phyloP scores from a whole-genome alignment of 2,797 vertebrate species.

The Catharus ustulatus region DNA sequence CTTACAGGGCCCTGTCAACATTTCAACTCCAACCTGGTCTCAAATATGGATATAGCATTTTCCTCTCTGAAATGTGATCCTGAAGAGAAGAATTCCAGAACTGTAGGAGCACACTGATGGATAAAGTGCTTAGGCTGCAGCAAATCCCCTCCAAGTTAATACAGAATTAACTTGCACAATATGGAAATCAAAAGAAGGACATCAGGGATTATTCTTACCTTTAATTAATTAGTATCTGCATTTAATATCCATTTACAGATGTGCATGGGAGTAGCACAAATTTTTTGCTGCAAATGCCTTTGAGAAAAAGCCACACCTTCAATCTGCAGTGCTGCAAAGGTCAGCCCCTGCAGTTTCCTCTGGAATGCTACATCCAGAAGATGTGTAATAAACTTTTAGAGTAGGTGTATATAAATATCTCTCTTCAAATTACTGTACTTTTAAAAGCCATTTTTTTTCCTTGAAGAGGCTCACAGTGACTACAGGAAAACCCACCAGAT shows the following conservation, averaged over 20 bases:
- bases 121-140: not conserved
- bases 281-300: not conserved
- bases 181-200: not conserved
- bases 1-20: not conserved
- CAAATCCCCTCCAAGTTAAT: not conserved
- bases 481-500: not conserved
- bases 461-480: not conserved
- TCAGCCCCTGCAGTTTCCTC: not conserved
- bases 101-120: not conserved
- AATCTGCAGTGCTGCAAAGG: not conserved
- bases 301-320: not conserved
- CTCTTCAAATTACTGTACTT: slow-evolving; percentile 12
- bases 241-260: not conserved
- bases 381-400: not conserved
- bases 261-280: not conserved
- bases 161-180: not conserved
- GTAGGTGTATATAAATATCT: not conserved
- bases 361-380: not conserved
- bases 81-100: not conserved
- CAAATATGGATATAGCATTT: not conserved
- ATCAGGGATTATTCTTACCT: not conserved
- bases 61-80: not conserved
- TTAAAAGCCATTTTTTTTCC: not conserved
- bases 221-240: not conserved
- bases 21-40: not conserved